phyloP scores from a whole-genome alignment of 2,888 invertebrate genomes.

The Stenurella melanura region DNA sequence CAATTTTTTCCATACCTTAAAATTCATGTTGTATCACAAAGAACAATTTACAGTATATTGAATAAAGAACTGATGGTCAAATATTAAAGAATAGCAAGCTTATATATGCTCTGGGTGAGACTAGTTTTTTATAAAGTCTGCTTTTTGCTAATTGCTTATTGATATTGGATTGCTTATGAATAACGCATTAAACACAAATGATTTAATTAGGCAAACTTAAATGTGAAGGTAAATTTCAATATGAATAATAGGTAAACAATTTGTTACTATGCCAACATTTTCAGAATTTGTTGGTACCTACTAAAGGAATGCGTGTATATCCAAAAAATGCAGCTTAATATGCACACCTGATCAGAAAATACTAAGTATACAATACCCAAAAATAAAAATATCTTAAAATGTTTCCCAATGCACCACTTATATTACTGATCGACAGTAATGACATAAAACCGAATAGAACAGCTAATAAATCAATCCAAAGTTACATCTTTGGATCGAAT shows the following conservation, averaged over 20 bases:
- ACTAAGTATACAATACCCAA: no score
- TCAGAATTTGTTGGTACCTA: neutral
- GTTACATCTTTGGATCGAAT: no score
- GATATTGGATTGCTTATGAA: slow-evolving; percentile 13
- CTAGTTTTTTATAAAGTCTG: slow-evolving; percentile 17
- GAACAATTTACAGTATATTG: neutral
- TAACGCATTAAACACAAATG: slow-evolving; percentile 2
- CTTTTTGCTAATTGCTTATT: neutral
- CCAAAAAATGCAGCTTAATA: no score
- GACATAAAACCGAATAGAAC: no score
- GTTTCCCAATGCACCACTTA: no score
- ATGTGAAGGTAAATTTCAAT: slow-evolving; percentile 24
- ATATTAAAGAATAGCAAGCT: neutral
- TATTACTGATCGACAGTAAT: no score
- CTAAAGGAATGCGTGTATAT: no score
- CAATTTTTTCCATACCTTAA: slow-evolving; percentile 26
- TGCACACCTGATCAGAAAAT: no score
- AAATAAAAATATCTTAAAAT: no score
- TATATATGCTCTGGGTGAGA: neutral
- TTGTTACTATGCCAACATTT: slow-evolving; percentile 3
- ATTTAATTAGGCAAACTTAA: neutral
- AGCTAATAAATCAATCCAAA: no score
- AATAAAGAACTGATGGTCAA: slow-evolving; percentile 5
- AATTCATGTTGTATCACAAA: slow-evolving; percentile 18
- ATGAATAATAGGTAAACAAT: neutral